These are phyloP conservation scores for Fistularia tabacaria DNA, from an alignment of 2,797 vertebrate species.

Conservation along the genomic window DNA sequence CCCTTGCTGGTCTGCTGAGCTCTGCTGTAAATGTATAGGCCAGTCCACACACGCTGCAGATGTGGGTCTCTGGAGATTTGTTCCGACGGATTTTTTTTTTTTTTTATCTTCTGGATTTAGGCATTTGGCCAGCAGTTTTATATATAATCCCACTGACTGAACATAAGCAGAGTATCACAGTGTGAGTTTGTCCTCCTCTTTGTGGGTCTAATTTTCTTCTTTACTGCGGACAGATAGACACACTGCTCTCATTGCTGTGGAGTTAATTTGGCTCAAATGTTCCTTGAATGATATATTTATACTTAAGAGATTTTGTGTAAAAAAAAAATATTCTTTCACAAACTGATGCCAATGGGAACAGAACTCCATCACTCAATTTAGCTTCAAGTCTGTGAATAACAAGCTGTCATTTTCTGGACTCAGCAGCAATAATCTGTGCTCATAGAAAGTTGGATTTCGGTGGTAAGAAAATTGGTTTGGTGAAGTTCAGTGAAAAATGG, in stretches of 20 bases:
- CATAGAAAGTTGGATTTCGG: conserved; percentile 41
- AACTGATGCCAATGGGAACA: background rate
- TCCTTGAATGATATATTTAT: too few species aligned
- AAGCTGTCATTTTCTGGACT: conserved; percentile 46
- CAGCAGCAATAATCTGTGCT: conserved; percentile 30
- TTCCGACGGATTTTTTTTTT: conserved; percentile 27
- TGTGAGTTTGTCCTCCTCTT: conserved; percentile 27
- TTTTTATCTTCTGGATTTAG: conserved; percentile 45
- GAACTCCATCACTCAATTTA: conserved; percentile 33
- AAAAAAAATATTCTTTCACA: background rate
- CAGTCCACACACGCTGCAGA: conserved; percentile 10
- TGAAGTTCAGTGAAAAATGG: background rate
- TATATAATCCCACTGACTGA: conserved; percentile 42
- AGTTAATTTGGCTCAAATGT: conserved; percentile 11
- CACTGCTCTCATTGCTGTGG: conserved; percentile 9
- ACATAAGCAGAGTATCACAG: conserved; percentile 37
- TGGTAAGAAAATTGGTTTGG: conserved; percentile 11
- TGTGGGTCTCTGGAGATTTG: conserved; percentile 19
- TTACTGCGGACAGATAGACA: too few species aligned
- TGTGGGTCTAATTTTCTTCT: conserved; percentile 14
- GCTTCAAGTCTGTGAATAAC: conserved; percentile 48
- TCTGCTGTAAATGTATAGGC: background rate
- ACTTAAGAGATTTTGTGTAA: too few species aligned
- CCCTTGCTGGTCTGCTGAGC: too few species aligned
- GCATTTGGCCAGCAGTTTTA: conserved; percentile 38